These are phyloP conservation scores for Pogona vitticeps DNA, from an alignment of 2,113 vertebrate species.

Conservation along the genomic window DNA sequence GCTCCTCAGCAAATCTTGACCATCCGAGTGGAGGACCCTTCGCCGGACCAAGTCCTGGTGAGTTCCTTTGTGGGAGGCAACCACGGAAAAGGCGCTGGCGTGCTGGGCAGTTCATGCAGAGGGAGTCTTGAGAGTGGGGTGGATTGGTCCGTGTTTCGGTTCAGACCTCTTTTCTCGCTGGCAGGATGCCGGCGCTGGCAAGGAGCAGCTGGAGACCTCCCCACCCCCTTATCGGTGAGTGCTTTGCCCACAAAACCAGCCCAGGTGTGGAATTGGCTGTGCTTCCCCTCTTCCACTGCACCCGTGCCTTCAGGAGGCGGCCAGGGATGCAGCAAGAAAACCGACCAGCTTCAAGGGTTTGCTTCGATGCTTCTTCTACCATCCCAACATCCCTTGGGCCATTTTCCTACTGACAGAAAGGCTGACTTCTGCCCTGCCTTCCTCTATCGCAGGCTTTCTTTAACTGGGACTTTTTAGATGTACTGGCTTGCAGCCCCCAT, in stretches of 20 bases:
- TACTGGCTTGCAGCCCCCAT: not conserved
- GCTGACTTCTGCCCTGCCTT: not conserved
- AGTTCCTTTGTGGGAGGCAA: not conserved
- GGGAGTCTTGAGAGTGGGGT: not conserved
- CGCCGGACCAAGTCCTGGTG: not conserved
- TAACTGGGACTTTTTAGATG: not conserved
- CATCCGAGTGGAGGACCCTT: slow-evolving; percentile 59
- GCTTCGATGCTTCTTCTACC: not conserved
- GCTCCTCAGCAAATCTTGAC: slow-evolving; percentile 59
- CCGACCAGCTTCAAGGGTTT: not conserved
- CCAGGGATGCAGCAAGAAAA: not conserved
- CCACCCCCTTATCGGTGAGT: slow-evolving; percentile 9
- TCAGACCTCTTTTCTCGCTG: slow-evolving; percentile 11
- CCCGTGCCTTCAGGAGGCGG: not conserved
- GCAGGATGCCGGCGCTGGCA: slow-evolving; percentile 10
- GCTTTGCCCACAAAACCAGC: not conserved
- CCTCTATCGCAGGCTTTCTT: not conserved
- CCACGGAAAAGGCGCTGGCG: not conserved
- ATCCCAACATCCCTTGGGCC: not conserved
- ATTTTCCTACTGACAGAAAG: not conserved
- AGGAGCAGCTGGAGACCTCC: not conserved
- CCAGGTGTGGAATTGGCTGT: not conserved
- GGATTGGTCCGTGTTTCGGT: not conserved
- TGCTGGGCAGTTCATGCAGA: too few relatives aligned
- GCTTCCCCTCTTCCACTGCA: too few relatives aligned